These are phyloP conservation scores for Zaprionus tsacasi DNA, from an alignment of 1,140 invertebrate species.

Conservation along the genomic window DNA sequence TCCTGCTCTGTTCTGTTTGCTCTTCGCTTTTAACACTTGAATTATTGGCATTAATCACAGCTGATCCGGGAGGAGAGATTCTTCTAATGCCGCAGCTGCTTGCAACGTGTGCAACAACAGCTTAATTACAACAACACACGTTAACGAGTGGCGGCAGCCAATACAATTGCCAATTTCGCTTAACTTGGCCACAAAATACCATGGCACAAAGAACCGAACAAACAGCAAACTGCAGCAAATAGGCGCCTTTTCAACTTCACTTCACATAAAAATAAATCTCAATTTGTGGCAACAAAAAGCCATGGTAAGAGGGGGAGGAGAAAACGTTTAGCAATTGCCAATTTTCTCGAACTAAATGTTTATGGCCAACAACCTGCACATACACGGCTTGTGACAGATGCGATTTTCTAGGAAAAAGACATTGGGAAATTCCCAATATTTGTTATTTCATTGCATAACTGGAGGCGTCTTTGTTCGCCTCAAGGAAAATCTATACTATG, in stretches of 20 bases:
- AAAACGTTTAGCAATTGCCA: conserved; percentile 69
- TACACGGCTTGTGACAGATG: background rate
- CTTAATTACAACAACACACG: conserved; percentile 76
- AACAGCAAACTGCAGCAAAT: conserved; percentile 25
- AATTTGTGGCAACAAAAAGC: conserved; percentile 62
- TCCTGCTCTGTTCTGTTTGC: conserved; percentile 20
- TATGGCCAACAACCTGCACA: conserved; percentile 48
- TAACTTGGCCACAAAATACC: conserved; percentile 71
- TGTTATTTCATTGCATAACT: conserved; percentile 30
- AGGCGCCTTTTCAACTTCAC: conserved; percentile 45
- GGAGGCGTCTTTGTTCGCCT: background rate
- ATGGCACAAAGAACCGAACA: conserved; percentile 32
- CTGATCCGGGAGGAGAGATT: conserved; percentile 18
- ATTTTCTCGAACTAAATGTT: conserved; percentile 70
- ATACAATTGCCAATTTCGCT: conserved; percentile 75
- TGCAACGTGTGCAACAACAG: conserved; percentile 46
- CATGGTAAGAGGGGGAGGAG: conserved; percentile 14
- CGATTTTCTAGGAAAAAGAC: background rate
- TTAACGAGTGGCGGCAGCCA: conserved; percentile 63
- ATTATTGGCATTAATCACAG: conserved; percentile 60
- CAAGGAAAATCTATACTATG: background rate
- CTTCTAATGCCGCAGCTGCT: conserved; percentile 48
- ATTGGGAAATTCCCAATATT: background rate
- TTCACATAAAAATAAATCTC: conserved; percentile 66
- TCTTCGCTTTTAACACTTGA: conserved; percentile 75